Conservation (phyloP, 1,140 invertebrate genomes). For the Pinna nobilis region DNA sequence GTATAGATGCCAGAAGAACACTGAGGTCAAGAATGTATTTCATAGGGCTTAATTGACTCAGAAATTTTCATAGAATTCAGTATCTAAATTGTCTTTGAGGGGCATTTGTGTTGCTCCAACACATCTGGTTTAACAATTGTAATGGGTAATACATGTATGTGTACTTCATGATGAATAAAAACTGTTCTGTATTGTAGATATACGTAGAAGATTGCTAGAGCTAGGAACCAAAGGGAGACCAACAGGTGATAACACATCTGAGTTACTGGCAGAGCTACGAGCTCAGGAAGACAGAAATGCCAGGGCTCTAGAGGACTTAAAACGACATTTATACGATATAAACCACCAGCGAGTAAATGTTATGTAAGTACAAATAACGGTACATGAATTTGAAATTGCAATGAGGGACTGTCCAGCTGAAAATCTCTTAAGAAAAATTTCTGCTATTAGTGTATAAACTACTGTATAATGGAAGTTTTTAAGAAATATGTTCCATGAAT, state of each 20-base stretch:
- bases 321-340: slow-evolving; percentile 48
- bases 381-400: neutral
- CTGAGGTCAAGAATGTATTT: too few relatives aligned
- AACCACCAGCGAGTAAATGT: slow-evolving; percentile 47
- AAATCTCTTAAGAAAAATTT: too few relatives aligned
- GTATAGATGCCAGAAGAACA: too few relatives aligned
- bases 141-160: neutral
- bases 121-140: neutral
- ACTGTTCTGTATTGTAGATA: slow-evolving; percentile 48
- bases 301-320: slow-evolving; percentile 55
- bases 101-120: neutral
- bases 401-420: too few relatives aligned
- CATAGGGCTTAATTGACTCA: too few relatives aligned
- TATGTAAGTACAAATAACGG: slow-evolving; percentile 32
- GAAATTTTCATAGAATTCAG: too few relatives aligned
- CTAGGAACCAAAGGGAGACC: slow-evolving; percentile 37
- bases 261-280: slow-evolving; percentile 56
- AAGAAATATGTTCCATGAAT: too few relatives aligned
- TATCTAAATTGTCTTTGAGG: too few relatives aligned
- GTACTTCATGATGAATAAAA: neutral
- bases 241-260: slow-evolving; percentile 51
- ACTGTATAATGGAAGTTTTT: too few relatives aligned
- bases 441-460: too few relatives aligned
- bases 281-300: slow-evolving; percentile 64
- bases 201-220: slow-evolving; percentile 55